Conservation (phyloP, 2,888 invertebrate species). For the Dolomedes plantarius region DNA sequence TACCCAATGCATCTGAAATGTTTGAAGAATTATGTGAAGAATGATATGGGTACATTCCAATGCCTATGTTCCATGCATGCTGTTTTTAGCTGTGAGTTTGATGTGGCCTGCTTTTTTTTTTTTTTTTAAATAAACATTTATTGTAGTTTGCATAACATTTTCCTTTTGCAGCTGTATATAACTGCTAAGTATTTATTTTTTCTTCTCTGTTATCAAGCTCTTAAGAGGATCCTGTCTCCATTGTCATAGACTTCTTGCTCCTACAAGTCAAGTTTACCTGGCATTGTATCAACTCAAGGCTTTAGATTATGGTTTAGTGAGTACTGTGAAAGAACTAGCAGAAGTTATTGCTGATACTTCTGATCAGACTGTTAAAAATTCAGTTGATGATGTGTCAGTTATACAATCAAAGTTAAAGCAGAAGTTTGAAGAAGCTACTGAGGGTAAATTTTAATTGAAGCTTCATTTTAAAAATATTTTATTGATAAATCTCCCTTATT, state of each 20-base stretch:
- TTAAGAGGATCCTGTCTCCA: slow-evolving; percentile 78
- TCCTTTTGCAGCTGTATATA: too few relatives aligned
- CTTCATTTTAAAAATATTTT: slow-evolving; percentile 12
- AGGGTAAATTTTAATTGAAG: slow-evolving; percentile 35
- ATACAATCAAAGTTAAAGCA: slow-evolving; percentile 24
- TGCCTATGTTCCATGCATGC: too few relatives aligned
- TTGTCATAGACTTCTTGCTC: slow-evolving; percentile 77
- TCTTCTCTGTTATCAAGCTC: too few relatives aligned
- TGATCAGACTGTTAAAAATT: not conserved
- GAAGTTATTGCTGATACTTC: slow-evolving; percentile 78
- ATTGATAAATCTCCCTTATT: too few relatives aligned
- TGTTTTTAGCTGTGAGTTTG: too few relatives aligned
- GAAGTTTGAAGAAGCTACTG: slow-evolving; percentile 27
- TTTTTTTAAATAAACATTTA: too few relatives aligned
- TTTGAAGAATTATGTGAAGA: too few relatives aligned
- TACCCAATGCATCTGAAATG: too few relatives aligned
- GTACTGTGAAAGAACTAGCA: slow-evolving; percentile 82
- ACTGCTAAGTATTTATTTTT: too few relatives aligned
- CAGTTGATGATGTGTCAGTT: not conserved
- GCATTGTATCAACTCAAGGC: slow-evolving; percentile 82
- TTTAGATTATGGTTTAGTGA: slow-evolving; percentile 85
- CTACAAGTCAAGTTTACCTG: slow-evolving; percentile 76
- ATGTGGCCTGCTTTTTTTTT: too few relatives aligned
- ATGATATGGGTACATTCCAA: too few relatives aligned
- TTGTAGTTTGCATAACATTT: too few relatives aligned